Base-by-base conservation (phyloP, 2,888 invertebrate species). In the Didymodactylos carnosus region DNA sequence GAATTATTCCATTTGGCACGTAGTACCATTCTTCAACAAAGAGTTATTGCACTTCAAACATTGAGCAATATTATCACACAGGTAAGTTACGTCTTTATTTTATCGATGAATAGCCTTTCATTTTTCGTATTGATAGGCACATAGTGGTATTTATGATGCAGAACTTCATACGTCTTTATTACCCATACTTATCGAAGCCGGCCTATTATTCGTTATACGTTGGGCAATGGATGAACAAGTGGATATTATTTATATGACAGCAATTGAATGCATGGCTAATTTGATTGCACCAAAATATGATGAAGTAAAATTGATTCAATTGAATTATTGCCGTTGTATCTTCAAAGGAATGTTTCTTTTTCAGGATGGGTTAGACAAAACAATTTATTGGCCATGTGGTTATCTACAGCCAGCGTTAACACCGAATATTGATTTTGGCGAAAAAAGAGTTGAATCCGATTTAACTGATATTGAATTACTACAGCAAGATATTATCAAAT, bases 141-240 rank as follows among this genome's bases (percentile, higher is more conserved):
- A 82, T 75, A 77, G 77, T 71, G 92, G 91, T n/a, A 88, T 88
- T 77, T 91, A 91, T 78, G 89, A 89, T 80, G 86, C 87, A 73
- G 86, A 88, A 11, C 85, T 93, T 72, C 88, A 90, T 73, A 86
- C 90, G 71, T 89, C 91, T 16, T 82, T 87, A 1, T 76, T 87
- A n/a, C 82, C 83, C 1, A 82, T 84, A 7, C 79, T 87, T 6
- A 76, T 87, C 87, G 78, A 90, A 87, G 83, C 90, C 87, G 87
- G 89, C 86, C 80, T 87, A 19, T 88, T 91, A 79, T 88, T 93
- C 79, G 84, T 93, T 1, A 79, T 93, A 72, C 87, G 94, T 78
- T 90, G 91, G 84, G 89, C 91, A 1, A 84, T 94, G 77, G 94
- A 94, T 83, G 92, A 93, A 79, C 88, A 89, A 78, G 88, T 88